Conservation (phyloP, 2,888 invertebrate genomes). For the Eilema griseolum region DNA sequence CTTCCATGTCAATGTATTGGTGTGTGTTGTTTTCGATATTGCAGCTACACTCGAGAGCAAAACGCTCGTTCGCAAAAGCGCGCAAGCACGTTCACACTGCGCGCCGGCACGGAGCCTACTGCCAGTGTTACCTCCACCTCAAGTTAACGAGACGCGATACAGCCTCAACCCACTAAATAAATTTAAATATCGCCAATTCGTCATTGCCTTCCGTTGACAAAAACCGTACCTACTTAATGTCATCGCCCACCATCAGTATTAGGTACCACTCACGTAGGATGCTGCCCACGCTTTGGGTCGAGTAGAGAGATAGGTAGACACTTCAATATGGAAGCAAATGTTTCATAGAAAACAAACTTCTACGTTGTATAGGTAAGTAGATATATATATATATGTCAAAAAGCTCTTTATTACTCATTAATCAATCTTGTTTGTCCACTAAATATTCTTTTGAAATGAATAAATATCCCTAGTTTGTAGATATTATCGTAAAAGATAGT, state of each 20-base stretch:
- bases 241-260: conserved; percentile 76
- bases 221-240: conserved; percentile 79
- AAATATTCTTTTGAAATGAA: conserved; percentile 13
- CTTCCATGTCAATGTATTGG: conserved; percentile 74
- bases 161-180: conserved; percentile 73
- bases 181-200: conserved; percentile 79
- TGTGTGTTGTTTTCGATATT: conserved; percentile 67
- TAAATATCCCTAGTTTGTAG: neutral
- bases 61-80: conserved; percentile 61
- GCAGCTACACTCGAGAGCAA: conserved; percentile 82
- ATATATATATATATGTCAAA: conserved; percentile 14
- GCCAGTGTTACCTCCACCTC: conserved; percentile 48
- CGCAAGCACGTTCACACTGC: conserved; percentile 70
- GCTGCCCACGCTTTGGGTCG: conserved; percentile 67
- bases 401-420: conserved; percentile 23
- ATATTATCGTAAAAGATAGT: neutral
- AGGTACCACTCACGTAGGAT: conserved; percentile 68
- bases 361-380: conserved; percentile 21
- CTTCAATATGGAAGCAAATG: conserved; percentile 57
- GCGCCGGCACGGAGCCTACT: conserved; percentile 78
- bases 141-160: conserved; percentile 58
- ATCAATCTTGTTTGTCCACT: conserved; percentile 21
- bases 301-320: conserved; percentile 47
- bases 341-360: conserved; percentile 25
- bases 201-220: conserved; percentile 80